Evolutionary conservation across 2,888 invertebrate species (phyloP).

Genomic region (Malthinus seriepunctatus): DNA sequence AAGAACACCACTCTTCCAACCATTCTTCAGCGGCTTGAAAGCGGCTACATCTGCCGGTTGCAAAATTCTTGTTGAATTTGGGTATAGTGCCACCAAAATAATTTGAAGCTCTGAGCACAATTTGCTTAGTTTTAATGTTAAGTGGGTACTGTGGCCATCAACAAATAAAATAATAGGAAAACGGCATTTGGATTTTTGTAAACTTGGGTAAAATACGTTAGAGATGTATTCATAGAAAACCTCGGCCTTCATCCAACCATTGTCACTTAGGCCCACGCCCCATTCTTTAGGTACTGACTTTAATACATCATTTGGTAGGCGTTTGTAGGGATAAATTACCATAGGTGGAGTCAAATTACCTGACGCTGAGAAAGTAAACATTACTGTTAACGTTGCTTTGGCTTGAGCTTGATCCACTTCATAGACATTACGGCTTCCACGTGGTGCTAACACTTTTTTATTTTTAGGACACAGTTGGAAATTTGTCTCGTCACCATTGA

Average conservation of each 20-base stretch:
- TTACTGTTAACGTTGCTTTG: constrained; percentile 44
- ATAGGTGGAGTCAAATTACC: constrained; percentile 38
- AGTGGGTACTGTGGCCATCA: constrained; percentile 32
- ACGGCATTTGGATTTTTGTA: constrained; percentile 27
- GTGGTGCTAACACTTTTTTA: constrained; percentile 35
- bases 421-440: constrained; percentile 44
- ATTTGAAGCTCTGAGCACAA: constrained; percentile 12
- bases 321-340: constrained; percentile 46
- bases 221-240: constrained; percentile 49
- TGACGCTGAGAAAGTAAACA: constrained; percentile 45
- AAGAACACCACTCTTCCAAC: constrained; percentile 39
- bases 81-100: constrained; percentile 34
- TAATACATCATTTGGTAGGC: constrained; percentile 43
- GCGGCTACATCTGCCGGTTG: constrained; percentile 38
- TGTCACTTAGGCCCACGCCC: constrained; percentile 46
- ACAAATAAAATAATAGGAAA: constrained; percentile 47
- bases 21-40: constrained; percentile 29
- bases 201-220: constrained; percentile 41
- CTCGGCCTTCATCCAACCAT: constrained; percentile 51
- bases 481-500: constrained; percentile 18
- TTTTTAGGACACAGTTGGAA: constrained; percentile 29
- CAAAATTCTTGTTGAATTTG: constrained; percentile 35
- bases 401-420: constrained; percentile 42
- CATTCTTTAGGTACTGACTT: constrained; percentile 44
- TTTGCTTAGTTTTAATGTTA: constrained; percentile 4